Base-by-base conservation (phyloP, 2,888 invertebrate species). In the Lumbricus terrestris region DNA sequence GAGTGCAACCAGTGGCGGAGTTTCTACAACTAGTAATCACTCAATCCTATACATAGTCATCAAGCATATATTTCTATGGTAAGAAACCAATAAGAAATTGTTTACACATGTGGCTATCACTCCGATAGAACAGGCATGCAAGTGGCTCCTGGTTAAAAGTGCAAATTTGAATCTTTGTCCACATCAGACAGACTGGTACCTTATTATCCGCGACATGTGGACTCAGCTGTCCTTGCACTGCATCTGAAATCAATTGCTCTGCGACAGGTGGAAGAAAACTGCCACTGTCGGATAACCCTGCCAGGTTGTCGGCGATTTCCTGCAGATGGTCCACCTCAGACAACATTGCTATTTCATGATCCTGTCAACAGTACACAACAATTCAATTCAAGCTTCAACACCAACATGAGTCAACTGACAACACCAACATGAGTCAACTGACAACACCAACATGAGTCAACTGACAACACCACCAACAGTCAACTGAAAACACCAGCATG, bases 171-270 rank as follows among this genome's bases (percentile, higher is more conserved):
- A 69, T 23, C 54, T 29, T 29, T 69, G 1, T n/a, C 69, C 8
- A 69, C n/a, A 69, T 69, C 29, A 3, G 20, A 47, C 47, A 20
- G 47, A 47, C 47, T n/a, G 29, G 69, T 69, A 69, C 69, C 69
- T 69, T 69, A n/a, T n/a, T 69, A 69, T n/a, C 69, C 13, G 8
- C 1, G 69, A n/a, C 11, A 11, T 11, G n/a, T n/a, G 69, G 69
- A 69, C 29, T 69, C 69, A 69, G 29, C n/a, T 69, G 69, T 69
- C 69, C 69, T n/a, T 8, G 69, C 29, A n/a, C n/a, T n/a, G 85
- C 85, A 85, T 85, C 85, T 35, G 35, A 33, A 85, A 85, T 85
- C 85, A 85, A 20, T 23, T 85, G 85, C 35, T 85, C 85, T 20
- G 37, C 85, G 35, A 35, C 34, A 35, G 85, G 35, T 35, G 85